A percentile compares a stretch with the other conserved stretches of the same genome.
Evolutionary conservation across 2,888 invertebrate species (phyloP).

Genomic region (Melanophora roralis): DNA sequence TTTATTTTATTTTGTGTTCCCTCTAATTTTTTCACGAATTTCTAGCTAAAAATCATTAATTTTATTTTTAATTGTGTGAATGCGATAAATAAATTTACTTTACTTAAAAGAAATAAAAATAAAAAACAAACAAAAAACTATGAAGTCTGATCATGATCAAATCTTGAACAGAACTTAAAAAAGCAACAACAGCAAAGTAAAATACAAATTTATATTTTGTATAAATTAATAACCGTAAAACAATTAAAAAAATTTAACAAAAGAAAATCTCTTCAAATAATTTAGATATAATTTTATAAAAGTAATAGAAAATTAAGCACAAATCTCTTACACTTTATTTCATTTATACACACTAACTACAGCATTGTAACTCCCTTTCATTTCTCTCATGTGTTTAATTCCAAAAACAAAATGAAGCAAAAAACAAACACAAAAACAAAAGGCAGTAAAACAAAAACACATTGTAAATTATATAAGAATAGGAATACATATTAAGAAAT

Average conservation of each 20-base stretch:
- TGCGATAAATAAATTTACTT: slow-evolving; percentile 52
- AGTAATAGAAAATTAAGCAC: background rate
- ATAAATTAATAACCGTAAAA: background rate
- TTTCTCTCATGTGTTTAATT: background rate
- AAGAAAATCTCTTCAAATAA: background rate
- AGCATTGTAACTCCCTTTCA: background rate
- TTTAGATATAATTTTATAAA: background rate
- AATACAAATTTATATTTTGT: slow-evolving; percentile 34
- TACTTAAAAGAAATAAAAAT: slow-evolving; percentile 35
- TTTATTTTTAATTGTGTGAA: no score
- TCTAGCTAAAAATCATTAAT: no score
- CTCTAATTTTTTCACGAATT: no score
- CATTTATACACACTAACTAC: background rate
- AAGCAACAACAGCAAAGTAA: slow-evolving; percentile 64
- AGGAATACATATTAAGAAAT: slow-evolving; percentile 34
- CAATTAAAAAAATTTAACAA: slow-evolving; percentile 33
- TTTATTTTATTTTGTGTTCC: no score
- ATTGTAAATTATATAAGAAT: slow-evolving; percentile 56
- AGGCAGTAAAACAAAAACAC: slow-evolving; percentile 57
- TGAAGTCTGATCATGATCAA: slow-evolving; percentile 75
- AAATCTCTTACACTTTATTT: no score
- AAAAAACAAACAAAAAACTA: slow-evolving; percentile 64
- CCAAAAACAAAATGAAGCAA: background rate
- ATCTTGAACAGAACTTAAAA: slow-evolving; percentile 68
- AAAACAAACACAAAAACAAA: slow-evolving; percentile 57